Evolutionary conservation across 2,113 vertebrate genomes (phyloP), one percentile per base, ranked within the genome.

Genomic region (Alaudala cheleensis): DNA sequence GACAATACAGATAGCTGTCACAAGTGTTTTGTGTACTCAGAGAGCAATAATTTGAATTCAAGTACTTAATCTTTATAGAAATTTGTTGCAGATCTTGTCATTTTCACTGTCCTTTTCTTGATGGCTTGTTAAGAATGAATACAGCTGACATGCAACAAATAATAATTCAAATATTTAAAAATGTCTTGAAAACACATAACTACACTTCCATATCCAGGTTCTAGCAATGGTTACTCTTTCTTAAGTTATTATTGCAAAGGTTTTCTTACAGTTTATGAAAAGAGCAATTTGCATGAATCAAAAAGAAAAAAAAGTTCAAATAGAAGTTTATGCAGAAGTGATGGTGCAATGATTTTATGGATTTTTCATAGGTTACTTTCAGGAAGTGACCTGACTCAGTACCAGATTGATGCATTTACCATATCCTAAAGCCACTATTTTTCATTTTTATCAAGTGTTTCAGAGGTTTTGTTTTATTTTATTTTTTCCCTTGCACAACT

Each of bases 331-430:
- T 3, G 17, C 37, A 65, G 10, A 71, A 78, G 2, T 23, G 15
- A 54, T 29, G 7, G 1, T 42, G 28, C 15, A 45, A 8, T 64
- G 18, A 85, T 61, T 64, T 69, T 34, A 39, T 0, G 1, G 6
- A 37, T 42, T 2, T 49, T 42, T 72, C 10, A 53, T 28, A 34
- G 34, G 18, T 61, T 54, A 25, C 8, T 34, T 86, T 71, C 39
- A 56, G 12, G 5, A 72, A 88, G 42, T 40, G 0, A 45, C 7
- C 42, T 21, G 1, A 33, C 2, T 76, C 64, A 20, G 4, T 29
- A 44, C 6, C 4, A 49, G 5, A 4, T 54, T 42, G n/a, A 60
- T 26, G 2, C 14, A 53, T 39, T 60, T 64, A 42, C 6, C 1
- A 2, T 44, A 57, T 33, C n/a, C 20, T 31, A 39, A 72, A 11